Evolutionary conservation across 1,140 invertebrate genomes (phyloP).

Genomic region (Drosophila sucinea): DNA sequence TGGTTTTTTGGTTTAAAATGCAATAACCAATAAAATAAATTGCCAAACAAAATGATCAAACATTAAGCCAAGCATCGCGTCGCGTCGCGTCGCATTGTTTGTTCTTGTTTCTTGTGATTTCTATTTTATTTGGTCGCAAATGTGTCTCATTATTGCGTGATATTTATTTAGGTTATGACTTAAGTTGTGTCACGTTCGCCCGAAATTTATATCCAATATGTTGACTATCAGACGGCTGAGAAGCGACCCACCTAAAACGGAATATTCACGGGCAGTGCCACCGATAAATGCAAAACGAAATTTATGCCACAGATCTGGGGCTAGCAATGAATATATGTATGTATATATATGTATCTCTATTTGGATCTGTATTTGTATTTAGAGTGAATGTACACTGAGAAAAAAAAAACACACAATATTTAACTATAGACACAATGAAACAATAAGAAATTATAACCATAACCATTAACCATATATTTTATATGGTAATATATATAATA

Average conservation of each 20-base stretch:
- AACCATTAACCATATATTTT: no score
- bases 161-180: constrained; percentile 82
- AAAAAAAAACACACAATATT: neutral
- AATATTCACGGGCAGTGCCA: constrained; percentile 58
- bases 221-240: constrained; percentile 61
- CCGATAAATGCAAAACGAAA: constrained; percentile 30
- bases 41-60: constrained; percentile 77
- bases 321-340: constrained; percentile 35
- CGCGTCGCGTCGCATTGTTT: constrained; percentile 23
- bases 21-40: constrained; percentile 82
- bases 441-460: no score
- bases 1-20: constrained; percentile 67
- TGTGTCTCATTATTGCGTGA: constrained; percentile 79
- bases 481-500: no score
- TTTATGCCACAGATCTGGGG: constrained; percentile 68
- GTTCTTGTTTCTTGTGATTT: constrained; percentile 29
- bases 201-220: constrained; percentile 79
- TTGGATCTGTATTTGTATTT: constrained; percentile 11
- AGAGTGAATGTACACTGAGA: neutral
- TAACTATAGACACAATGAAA: no score
- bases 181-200: constrained; percentile 79
- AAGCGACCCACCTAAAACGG: constrained; percentile 24
- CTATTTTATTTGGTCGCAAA: constrained; percentile 73
- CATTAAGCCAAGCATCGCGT: constrained; percentile 59
- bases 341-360: constrained; percentile 40